Conservation (phyloP, 2,888 invertebrate species). For the Parascotia fuliginaria region DNA sequence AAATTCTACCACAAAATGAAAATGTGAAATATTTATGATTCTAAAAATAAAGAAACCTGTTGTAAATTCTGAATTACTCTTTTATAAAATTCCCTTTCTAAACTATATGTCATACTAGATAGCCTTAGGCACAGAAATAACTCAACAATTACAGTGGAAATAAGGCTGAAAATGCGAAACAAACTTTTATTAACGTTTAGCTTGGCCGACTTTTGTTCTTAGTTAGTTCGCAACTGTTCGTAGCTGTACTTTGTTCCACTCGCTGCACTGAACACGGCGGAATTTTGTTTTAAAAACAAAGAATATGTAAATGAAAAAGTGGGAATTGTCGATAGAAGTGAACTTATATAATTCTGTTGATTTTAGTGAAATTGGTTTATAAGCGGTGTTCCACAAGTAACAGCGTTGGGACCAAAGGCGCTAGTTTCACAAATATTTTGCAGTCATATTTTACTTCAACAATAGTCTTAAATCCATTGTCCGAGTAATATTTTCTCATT, state of each 20-base stretch:
- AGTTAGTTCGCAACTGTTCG: slow-evolving; percentile 29
- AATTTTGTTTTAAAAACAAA: slow-evolving; percentile 7
- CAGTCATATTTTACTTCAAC: too few relatives aligned
- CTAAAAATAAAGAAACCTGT: too few relatives aligned
- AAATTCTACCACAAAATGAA: too few relatives aligned
- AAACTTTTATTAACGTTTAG: slow-evolving; percentile 28
- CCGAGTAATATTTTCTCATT: too few relatives aligned
- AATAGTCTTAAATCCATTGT: too few relatives aligned
- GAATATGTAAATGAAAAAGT: slow-evolving; percentile 9
- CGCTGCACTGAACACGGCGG: slow-evolving; percentile 3
- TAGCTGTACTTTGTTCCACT: slow-evolving; percentile 2
- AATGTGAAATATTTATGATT: too few relatives aligned
- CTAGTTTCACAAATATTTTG: not conserved
- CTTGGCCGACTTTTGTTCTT: slow-evolving; percentile 32
- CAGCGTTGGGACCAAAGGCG: not conserved
- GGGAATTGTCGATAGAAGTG: not conserved
- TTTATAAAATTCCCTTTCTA: not conserved
- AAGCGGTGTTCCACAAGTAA: not conserved
- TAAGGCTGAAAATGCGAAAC: slow-evolving; percentile 12
- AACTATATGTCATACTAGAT: not conserved
- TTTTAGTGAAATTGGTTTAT: not conserved
- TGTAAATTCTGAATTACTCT: too few relatives aligned
- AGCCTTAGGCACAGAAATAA: not conserved
- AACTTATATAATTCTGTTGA: not conserved
- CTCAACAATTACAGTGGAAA: slow-evolving; percentile 18